Conservation (phyloP, 1,140 invertebrate genomes). For the Nomia melanderi region DNA sequence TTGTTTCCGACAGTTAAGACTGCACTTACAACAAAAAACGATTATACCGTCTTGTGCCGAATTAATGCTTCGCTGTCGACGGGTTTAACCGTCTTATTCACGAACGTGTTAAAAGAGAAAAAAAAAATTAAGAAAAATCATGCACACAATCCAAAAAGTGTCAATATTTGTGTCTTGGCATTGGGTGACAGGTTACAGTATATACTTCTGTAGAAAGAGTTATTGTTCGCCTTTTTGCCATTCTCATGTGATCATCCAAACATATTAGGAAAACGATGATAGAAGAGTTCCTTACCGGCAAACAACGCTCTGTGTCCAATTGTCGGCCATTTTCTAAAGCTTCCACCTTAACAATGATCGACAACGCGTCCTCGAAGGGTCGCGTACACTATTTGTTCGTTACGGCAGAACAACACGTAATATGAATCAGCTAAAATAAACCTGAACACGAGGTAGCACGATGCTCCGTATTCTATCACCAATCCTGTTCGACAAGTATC, state of each 20-base stretch:
- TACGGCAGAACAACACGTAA: neutral
- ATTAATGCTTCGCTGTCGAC: too few species aligned
- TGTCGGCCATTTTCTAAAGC: conserved; percentile 79
- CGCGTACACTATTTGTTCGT: conserved; percentile 24
- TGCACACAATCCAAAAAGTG: neutral
- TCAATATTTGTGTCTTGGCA: conserved; percentile 18
- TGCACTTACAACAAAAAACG: too few species aligned
- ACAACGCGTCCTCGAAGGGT: conserved; percentile 57
- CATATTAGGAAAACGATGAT: neutral
- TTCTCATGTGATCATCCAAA: neutral
- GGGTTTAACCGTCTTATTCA: too few species aligned
- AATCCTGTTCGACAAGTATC: conserved; percentile 13
- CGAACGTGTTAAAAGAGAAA: too few species aligned
- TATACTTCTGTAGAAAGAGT: neutral
- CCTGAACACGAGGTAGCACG: neutral
- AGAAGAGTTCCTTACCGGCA: conserved; percentile 75
- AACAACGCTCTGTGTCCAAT: conserved; percentile 75
- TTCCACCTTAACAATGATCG: conserved; percentile 59
- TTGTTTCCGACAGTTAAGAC: too few species aligned
- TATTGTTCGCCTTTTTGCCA: neutral
- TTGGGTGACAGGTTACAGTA: conserved; percentile 10
- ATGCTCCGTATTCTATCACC: neutral
- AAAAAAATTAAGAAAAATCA: neutral
- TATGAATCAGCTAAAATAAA: neutral
- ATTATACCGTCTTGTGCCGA: too few species aligned